Percentiles rank a stretch among this genome's conserved stretches.
Evolutionary conservation across 2,888 invertebrate species (phyloP).

Genomic region (Nemapogon koenigi): DNA sequence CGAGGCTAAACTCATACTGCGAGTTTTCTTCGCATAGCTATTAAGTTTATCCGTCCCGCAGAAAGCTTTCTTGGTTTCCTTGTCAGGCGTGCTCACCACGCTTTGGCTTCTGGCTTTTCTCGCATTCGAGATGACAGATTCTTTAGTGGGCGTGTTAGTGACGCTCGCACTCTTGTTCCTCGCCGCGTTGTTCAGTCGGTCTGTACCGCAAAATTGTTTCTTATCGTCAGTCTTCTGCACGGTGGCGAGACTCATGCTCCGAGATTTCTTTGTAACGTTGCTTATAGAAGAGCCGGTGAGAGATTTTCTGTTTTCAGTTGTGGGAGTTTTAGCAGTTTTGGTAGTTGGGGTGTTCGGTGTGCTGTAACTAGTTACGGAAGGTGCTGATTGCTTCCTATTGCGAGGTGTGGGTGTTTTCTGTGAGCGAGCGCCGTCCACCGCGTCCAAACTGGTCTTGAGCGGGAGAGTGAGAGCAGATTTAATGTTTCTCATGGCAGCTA

Average conservation of each 20-base stretch:
- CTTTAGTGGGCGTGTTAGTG: conserved; percentile 31
- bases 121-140: conserved; percentile 15
- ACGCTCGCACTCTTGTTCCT: conserved; percentile 27
- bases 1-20: conserved; percentile 49
- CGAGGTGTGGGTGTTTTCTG: conserved; percentile 24
- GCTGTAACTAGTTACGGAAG: conserved; percentile 39
- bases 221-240: conserved; percentile 27
- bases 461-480: conserved; percentile 37
- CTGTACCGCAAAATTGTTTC: conserved; percentile 38
- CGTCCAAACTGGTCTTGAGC: conserved; percentile 19
- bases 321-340: conserved; percentile 34
- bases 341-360: conserved; percentile 38
- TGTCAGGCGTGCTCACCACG: conserved; percentile 41
- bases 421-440: conserved; percentile 20
- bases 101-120: conserved; percentile 44
- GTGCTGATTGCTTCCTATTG: conserved; percentile 46
- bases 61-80: conserved; percentile 32
- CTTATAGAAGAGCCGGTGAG: conserved; percentile 27
- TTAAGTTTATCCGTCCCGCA: conserved; percentile 24
- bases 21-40: conserved; percentile 33
- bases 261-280: conserved; percentile 43
- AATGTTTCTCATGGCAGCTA: conserved; percentile 18
- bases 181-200: conserved; percentile 27
- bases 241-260: conserved; percentile 46
- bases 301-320: conserved; percentile 34